A percentile compares a stretch with the other conserved stretches of the same genome.
phyloP scores from a whole-genome alignment of 2,113 vertebrate genomes.

The Ondatra zibethicus region DNA sequence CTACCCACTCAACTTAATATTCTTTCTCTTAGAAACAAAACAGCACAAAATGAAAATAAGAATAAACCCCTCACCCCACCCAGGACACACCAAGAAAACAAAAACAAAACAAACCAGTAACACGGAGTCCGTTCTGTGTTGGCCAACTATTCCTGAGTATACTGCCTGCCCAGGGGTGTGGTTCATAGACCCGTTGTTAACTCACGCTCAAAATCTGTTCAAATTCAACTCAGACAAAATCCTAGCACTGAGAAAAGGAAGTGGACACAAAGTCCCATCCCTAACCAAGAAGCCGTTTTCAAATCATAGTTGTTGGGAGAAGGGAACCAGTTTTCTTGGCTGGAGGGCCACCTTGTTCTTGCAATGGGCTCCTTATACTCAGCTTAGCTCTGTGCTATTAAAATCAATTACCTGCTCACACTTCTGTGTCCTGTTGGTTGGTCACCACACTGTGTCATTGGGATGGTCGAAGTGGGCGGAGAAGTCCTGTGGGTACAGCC shows the following conservation, averaged over 20 bases:
- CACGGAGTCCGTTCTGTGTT: neutral
- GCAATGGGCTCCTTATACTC: neutral
- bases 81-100: neutral
- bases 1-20: neutral
- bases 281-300: neutral
- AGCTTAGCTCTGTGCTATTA: neutral
- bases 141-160: neutral
- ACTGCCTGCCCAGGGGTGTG: neutral
- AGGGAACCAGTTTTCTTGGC: neutral
- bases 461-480: rapidly evolving
- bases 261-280: neutral
- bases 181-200: neutral
- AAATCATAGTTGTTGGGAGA: neutral
- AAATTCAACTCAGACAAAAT: neutral
- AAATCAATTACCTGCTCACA: rapidly evolving
- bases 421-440: rapidly evolving
- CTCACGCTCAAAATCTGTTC: neutral
- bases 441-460: rapidly evolving
- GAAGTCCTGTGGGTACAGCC: neutral
- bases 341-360: neutral
- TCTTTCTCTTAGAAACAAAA: neutral
- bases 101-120: neutral
- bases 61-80: neutral
- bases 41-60: neutral
- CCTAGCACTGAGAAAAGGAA: neutral